These are phyloP conservation scores for Aspidiotus destructor DNA, from an alignment of 2,888 invertebrate genomes.

Conservation along the genomic window DNA sequence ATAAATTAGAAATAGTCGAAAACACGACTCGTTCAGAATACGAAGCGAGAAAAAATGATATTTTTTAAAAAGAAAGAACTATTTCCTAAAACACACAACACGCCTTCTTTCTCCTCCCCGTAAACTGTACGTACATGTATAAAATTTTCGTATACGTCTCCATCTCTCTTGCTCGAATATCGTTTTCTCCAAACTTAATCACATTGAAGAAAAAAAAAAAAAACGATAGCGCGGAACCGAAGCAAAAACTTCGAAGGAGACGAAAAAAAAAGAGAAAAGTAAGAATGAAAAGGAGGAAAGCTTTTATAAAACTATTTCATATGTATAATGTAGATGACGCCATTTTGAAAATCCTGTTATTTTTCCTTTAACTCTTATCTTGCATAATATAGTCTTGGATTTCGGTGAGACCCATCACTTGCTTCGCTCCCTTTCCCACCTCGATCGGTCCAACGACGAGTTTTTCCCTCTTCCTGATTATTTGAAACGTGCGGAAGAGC, in stretches of 20 bases:
- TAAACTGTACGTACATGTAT: not conserved
- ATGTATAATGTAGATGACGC: slow-evolving; percentile 34
- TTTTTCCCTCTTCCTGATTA: slow-evolving; percentile 23
- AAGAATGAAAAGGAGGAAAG: slow-evolving; percentile 25
- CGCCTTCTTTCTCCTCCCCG: slow-evolving; percentile 19
- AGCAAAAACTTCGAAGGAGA: slow-evolving; percentile 1
- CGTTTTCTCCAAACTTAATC: slow-evolving; percentile 31
- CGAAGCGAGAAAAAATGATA: not conserved
- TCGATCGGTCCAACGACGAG: not conserved
- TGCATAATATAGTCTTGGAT: slow-evolving; percentile 33
- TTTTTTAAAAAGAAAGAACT: not conserved
- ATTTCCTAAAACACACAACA: slow-evolving; percentile 13
- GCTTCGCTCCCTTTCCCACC: not conserved
- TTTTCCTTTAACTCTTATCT: slow-evolving; percentile 33
- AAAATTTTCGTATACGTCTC: not conserved
- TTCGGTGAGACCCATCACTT: slow-evolving; percentile 17
- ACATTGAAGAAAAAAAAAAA: slow-evolving; percentile 28
- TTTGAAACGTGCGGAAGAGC: slow-evolving; percentile 14
- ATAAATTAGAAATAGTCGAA: too few species aligned
- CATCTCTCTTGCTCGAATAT: slow-evolving; percentile 21
- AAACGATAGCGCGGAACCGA: slow-evolving; percentile 16
- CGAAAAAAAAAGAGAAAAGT: slow-evolving; percentile 17
- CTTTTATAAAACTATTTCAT: slow-evolving; percentile 33
- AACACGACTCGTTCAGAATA: not conserved
- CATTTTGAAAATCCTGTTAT: slow-evolving; percentile 34